phyloP scores from a whole-genome alignment of 2,888 invertebrate genomes.

The Drosophila lutescens region DNA sequence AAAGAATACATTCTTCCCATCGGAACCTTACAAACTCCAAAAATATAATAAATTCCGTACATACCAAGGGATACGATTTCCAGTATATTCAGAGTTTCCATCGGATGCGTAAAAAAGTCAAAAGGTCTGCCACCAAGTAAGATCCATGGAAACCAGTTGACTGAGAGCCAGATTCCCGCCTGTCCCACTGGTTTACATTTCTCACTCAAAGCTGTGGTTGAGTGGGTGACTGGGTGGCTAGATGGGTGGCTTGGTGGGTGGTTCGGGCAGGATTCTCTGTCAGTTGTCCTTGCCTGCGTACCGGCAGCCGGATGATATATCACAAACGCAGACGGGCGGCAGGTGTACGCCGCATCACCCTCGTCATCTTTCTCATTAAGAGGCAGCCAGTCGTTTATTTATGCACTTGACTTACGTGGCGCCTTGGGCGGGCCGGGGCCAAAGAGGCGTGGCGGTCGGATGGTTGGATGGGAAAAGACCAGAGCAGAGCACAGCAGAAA shows the following conservation, averaged over 20 bases:
- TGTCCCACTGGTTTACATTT: conserved; percentile 50
- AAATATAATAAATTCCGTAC: too few relatives aligned
- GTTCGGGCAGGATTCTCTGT: conserved; percentile 7
- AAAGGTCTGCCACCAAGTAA: conserved; percentile 2
- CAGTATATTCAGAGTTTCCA: neutral
- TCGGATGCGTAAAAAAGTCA: neutral
- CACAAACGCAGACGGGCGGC: conserved; percentile 56
- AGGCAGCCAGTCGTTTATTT: conserved; percentile 62
- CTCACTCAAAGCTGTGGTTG: conserved; percentile 42
- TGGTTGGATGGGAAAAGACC: conserved; percentile 22
- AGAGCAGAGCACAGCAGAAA: neutral
- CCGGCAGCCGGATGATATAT: conserved; percentile 42
- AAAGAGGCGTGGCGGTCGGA: conserved; percentile 9
- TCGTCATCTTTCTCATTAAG: conserved; percentile 42
- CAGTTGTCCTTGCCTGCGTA: conserved; percentile 37
- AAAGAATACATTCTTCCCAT: too few relatives aligned
- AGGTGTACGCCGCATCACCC: conserved; percentile 60
- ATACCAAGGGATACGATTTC: neutral
- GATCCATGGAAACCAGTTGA: conserved; percentile 51
- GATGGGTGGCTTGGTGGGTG: conserved; percentile 44
- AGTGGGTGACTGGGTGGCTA: conserved; percentile 42
- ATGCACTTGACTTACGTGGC: conserved; percentile 69
- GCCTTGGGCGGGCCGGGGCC: conserved; percentile 18
- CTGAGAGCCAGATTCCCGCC: conserved; percentile 9
- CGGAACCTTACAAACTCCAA: too few relatives aligned